A percentile compares a stretch with the other conserved stretches of the same genome.
Evolutionary conservation across 2,113 vertebrate genomes (phyloP).

Genomic region (Capreolus pygargus): DNA sequence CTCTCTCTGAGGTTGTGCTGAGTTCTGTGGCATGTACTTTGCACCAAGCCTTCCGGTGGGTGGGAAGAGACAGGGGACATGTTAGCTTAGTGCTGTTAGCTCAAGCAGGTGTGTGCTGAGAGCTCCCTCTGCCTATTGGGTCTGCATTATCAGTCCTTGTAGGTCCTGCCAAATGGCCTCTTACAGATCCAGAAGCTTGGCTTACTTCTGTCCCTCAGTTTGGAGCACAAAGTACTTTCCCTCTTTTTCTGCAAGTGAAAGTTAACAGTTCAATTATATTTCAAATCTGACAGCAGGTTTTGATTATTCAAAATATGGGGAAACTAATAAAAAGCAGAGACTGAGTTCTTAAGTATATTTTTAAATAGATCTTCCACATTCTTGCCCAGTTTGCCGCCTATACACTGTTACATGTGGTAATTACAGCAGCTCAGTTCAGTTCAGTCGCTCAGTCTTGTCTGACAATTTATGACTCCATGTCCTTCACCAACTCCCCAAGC

Average conservation of each 20-base stretch:
- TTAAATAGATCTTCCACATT: not conserved
- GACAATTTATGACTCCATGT: not conserved
- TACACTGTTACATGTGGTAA: too few species aligned
- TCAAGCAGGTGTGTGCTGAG: not conserved
- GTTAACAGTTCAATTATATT: not conserved
- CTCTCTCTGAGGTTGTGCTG: not conserved
- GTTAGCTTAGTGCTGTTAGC: not conserved
- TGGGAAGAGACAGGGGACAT: not conserved
- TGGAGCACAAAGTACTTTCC: not conserved
- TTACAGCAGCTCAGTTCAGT: not conserved
- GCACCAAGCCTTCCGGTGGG: fast-evolving
- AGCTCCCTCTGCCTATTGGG: fast-evolving
- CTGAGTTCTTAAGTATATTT: not conserved
- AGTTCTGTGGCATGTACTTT: fast-evolving
- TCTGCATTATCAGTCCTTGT: not conserved
- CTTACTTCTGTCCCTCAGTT: not conserved
- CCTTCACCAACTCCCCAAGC: not conserved
- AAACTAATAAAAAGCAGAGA: not conserved
- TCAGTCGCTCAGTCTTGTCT: not conserved
- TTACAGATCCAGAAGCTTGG: not conserved
- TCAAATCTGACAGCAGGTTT: not conserved
- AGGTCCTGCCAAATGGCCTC: not conserved
- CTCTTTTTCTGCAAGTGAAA: not conserved
- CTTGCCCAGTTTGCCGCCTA: too few species aligned
- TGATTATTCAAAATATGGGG: not conserved